Conservation (phyloP, 2,888 invertebrate genomes). For the Hyles lineata region DNA sequence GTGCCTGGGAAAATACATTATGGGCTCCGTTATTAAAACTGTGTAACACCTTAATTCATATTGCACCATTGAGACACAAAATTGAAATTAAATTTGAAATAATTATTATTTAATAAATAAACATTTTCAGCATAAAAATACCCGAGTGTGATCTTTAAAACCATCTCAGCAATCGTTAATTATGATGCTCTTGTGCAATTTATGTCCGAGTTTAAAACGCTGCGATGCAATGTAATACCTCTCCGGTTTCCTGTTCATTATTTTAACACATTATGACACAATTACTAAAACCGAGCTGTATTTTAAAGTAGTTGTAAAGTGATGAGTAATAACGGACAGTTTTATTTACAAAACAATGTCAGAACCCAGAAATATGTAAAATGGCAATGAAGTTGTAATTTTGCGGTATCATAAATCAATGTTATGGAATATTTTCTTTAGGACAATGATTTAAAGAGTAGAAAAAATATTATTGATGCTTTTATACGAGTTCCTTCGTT, state of each 20-base stretch:
- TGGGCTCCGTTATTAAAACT: too few species aligned
- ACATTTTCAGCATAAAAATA: background rate
- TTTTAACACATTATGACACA: background rate
- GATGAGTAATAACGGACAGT: constrained; percentile 7
- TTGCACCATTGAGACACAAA: too few species aligned
- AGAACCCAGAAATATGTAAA: too few species aligned
- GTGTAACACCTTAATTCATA: too few species aligned
- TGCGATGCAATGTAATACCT: background rate
- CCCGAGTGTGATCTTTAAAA: background rate
- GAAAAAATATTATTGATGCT: too few species aligned
- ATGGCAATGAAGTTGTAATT: too few species aligned
- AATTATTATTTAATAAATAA: background rate
- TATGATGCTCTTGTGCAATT: constrained; percentile 7
- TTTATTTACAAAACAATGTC: too few species aligned
- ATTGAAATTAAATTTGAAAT: background rate
- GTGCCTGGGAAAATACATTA: too few species aligned
- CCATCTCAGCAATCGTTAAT: background rate
- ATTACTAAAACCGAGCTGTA: background rate
- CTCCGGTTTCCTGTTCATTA: background rate
- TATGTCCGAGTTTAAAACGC: background rate
- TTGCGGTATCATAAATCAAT: too few species aligned
- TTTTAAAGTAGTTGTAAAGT: constrained; percentile 3
- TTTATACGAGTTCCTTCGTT: too few species aligned
- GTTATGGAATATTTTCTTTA: too few species aligned
- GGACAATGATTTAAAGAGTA: too few species aligned